Conservation (phyloP, 2,113 vertebrate species). For the Podarcis muralis region DNA sequence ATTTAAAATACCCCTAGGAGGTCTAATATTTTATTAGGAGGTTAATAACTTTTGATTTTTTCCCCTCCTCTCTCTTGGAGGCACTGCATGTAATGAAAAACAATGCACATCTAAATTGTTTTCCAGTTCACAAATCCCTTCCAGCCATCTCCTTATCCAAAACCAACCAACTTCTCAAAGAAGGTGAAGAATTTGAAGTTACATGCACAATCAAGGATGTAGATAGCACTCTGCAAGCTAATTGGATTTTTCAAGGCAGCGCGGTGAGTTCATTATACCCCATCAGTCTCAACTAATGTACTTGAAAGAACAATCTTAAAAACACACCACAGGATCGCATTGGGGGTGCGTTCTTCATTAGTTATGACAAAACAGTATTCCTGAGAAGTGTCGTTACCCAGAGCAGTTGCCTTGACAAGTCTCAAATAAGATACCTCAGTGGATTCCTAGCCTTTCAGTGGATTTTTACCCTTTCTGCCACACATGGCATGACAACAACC, state of each 20-base stretch:
- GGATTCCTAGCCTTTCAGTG: neutral
- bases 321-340: neutral
- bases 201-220: slow-evolving; percentile 87
- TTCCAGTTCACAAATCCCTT: slow-evolving; percentile 82
- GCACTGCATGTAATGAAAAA: slow-evolving; percentile 50
- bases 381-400: slow-evolving; percentile 10
- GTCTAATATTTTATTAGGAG: slow-evolving; percentile 52
- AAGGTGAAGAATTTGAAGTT: slow-evolving; percentile 83
- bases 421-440: slow-evolving; percentile 34
- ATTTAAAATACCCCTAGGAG: slow-evolving; percentile 31
- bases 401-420: neutral
- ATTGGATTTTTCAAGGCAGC: slow-evolving; percentile 79
- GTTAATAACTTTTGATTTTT: slow-evolving; percentile 59
- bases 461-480: neutral
- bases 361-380: slow-evolving; percentile 7
- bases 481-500: neutral
- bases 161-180: slow-evolving; percentile 80
- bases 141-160: slow-evolving; percentile 84
- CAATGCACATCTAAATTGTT: slow-evolving; percentile 57
- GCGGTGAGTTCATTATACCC: slow-evolving; percentile 78
- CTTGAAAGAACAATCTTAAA: slow-evolving; percentile 7
- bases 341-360: neutral
- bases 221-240: slow-evolving; percentile 82
- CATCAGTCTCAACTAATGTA: neutral
- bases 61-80: neutral